A percentile compares a stretch with the other conserved stretches of the same genome.
phyloP scores from a whole-genome alignment of 2,888 invertebrate species.

The Sinohyriopsis cumingii region DNA sequence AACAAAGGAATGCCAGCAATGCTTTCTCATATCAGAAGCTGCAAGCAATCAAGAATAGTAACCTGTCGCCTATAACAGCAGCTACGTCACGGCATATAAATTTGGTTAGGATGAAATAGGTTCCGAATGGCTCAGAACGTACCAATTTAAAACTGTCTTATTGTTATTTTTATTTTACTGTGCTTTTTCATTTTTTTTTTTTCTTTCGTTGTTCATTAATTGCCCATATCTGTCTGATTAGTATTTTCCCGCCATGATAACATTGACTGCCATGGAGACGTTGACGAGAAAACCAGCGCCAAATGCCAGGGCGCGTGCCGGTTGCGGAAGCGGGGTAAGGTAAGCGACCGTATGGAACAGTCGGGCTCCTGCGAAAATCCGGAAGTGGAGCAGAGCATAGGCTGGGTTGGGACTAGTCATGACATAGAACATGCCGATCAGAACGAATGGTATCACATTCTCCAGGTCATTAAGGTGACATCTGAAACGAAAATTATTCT shows the following conservation, averaged over 20 bases:
- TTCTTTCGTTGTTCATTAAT: too few species aligned
- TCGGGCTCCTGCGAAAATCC: slow-evolving; percentile 76
- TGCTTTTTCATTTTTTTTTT: too few species aligned
- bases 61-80: too few species aligned
- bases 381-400: slow-evolving; percentile 76
- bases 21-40: too few species aligned
- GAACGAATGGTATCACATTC: slow-evolving; percentile 80
- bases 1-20: too few species aligned
- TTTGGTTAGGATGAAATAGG: too few species aligned
- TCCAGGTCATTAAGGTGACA: slow-evolving; percentile 83
- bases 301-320: slow-evolving; percentile 74
- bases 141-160: too few species aligned
- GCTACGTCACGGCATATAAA: too few species aligned
- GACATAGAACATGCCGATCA: slow-evolving; percentile 78
- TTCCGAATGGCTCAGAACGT: too few species aligned
- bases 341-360: slow-evolving; percentile 80
- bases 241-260: slow-evolving; percentile 12
- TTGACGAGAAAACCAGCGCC: slow-evolving; percentile 72
- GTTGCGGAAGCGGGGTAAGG: slow-evolving; percentile 78
- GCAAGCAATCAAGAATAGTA: too few species aligned
- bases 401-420: slow-evolving; percentile 76
- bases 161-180: too few species aligned
- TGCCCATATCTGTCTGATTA: background rate
- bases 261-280: slow-evolving; percentile 74
- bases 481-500: slow-evolving; percentile 71